Evolutionary conservation across 1,140 invertebrate genomes (phyloP), one percentile per base, ranked within the genome.

Genomic region (Diuraphis noxia): DNA sequence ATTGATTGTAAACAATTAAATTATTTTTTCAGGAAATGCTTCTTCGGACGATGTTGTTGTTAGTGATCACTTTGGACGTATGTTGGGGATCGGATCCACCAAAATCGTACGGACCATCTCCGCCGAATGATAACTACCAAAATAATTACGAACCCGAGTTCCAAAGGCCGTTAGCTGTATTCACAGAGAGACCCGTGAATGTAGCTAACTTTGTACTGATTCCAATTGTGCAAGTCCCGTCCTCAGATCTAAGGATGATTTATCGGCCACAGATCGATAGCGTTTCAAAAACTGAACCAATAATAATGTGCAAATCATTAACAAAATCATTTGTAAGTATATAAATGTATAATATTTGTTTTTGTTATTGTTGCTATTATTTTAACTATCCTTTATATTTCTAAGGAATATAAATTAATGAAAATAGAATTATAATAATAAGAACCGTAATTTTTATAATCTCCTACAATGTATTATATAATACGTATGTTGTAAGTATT

Each of bases 181-280:
- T 91, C 34, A 91, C 89, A 5, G 89, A 91, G 7, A 79, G 43
- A 21, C 89, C 89, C 0, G 43, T 91, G 5, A 91, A 81, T 34
- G 89, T 91, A 23, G 63, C 89, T 19, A 25, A 52, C 41, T 91
- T 82, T 30, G 43, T 82, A 36, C 36, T 91, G 2, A 52, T 91
- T 19, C 89, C 89, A 9, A 77, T 91, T 13, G 43, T 91, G 4
- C 89, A 81, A 49, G 77, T 91, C 4, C 77, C 89, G 1, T 52
- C 89, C 2, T 77, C 89, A 19, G 89, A 91, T 23, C 13, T 91
- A 13, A 91, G 34, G 34, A 82, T 91, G 89, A 40, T 91, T 30
- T 91, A 91, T 46, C 40, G 89, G 30, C 89, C 89, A 30, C 89
- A 91, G n/a, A 91, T 91, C 21, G 89, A 91, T 25, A 81, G 89